Base-by-base conservation (phyloP, 2,113 vertebrate species). In the Periophthalmodon schlosseri region DNA sequence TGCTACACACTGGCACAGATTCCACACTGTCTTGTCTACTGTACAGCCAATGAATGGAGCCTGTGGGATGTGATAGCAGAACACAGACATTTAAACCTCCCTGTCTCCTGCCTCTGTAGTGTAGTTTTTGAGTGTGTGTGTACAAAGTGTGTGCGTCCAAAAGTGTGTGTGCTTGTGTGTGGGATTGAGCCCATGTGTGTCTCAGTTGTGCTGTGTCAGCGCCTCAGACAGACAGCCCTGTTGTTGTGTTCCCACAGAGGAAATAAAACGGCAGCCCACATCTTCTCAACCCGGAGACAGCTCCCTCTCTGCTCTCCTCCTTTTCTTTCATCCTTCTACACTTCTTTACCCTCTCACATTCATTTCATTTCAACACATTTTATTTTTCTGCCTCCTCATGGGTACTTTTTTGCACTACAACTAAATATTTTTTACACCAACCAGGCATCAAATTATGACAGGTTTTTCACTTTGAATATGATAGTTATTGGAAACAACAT, bases 231-330 rank as follows among this genome's bases (percentile, higher is more conserved):
- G 88, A 89, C 89, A 87, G 86, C 73, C 20, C 75, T 84, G 89
- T 87, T 89, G 88, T 90, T 90, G 81, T 86, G 83, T 81, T 88
- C 49, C 85, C 91, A 91, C 91, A 90, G 88, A 92, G 91, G 91
- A 92, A 92, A 92, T 92, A 92, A 92, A 92, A 89, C 74, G 84
- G 84, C 84, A 83, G 78, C 91, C 88, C 88, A 89, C 89, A 79
- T 89, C 84, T 91, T 83, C 80, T 78, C 83, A 89, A 76, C 85
- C 83, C 71, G 72, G 80, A 81, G 86, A 89, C 86, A 88, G 74
- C 74, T 64, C 47, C 39, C 24, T 71, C 46, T 64, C 64, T 49
- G 14, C 28, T 28, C 39, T 71, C 72, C 65, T 77, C 61, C 74
- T 79, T 83, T 77, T 82, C 52, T 76, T 83, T 57, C 64, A 5